Base-by-base conservation (phyloP, 2,888 invertebrate genomes). In the Junonia oenone region DNA sequence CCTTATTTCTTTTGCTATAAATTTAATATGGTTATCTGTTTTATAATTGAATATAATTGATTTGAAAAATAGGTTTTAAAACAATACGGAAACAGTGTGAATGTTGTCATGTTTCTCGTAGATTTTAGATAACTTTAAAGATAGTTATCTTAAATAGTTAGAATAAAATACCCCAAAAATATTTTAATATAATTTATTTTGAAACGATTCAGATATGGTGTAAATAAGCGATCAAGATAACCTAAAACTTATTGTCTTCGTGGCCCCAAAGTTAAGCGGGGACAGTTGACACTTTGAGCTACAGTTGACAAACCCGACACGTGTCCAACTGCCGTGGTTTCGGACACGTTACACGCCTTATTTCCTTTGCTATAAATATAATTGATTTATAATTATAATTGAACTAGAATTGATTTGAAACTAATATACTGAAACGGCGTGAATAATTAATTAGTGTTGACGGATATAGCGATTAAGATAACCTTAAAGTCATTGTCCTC, bases 291-390 rank as follows among this genome's bases (percentile, higher is more conserved):
- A 53, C 46, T 53, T 53, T 27, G 46, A 47, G 29, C 47, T 43
- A n/a, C n/a, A n/a, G n/a, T n/a, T n/a, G n/a, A 46, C 47, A 53
- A 53, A 47, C 53, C 8, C 53, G 53, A 53, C 53, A 53, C 45
- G 47, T 53, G 53, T 58, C 56, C 37, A 31, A 64, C 63, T 64
- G 70, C 65, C 65, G 65, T 59, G 56, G 50, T 50, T 55, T 66
- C 62, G 66, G 69, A 70, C 69, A n/a, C n/a, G n/a, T n/a, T n/a
- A n/a, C n/a, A n/a, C n/a, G n/a, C n/a, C n/a, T n/a, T n/a, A 33
- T 4, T 33, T 33, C 4, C 8, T 1, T 6, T 2, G 4, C 6
- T 8, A 11, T 33, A n/a, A 3, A n/a, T 0, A 3, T n/a, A 31
- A 31, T 11, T 9, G 11, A 31, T n/a, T 8, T 11, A 9, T 31